These are phyloP conservation scores for Notocelia uddmanniana DNA, from an alignment of 2,888 invertebrate species.

Conservation along the genomic window DNA sequence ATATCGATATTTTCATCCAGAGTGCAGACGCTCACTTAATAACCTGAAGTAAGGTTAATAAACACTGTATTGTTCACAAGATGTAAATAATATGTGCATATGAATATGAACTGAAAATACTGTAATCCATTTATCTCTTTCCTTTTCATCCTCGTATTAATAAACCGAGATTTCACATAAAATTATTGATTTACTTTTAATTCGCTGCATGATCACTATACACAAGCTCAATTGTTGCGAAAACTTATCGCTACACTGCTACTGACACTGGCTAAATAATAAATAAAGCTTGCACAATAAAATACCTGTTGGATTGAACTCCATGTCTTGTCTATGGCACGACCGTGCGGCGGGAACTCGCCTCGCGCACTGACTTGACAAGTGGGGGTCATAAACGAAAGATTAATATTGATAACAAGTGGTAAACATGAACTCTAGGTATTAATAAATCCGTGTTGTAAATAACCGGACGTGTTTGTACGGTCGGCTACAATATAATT, in stretches of 20 bases:
- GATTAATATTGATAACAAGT: conserved; percentile 16
- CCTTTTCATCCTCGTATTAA: not conserved
- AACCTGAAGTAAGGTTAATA: no score
- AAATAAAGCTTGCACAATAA: not conserved
- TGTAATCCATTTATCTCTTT: not conserved
- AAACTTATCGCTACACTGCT: not conserved
- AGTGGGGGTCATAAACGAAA: conserved; percentile 9
- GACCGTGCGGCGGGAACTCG: conserved; percentile 5
- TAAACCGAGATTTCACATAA: not conserved
- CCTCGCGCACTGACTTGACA: conserved; percentile 11
- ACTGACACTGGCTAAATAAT: not conserved
- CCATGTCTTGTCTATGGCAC: conserved; percentile 21
- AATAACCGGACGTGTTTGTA: not conserved
- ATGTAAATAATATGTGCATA: not conserved
- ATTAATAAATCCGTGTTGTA: not conserved
- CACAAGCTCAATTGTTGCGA: not conserved
- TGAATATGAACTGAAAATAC: not conserved
- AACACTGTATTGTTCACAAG: no score
- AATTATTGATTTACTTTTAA: not conserved
- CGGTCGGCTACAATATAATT: not conserved
- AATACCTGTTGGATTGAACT: conserved; percentile 33
- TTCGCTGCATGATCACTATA: not conserved
- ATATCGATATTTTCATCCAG: no score
- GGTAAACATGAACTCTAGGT: not conserved
- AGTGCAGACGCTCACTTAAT: no score